Percentiles rank a stretch among this genome's conserved stretches.
These are phyloP conservation scores for Lucilia sericata DNA, from an alignment of 1,140 invertebrate species.

Conservation along the genomic window DNA sequence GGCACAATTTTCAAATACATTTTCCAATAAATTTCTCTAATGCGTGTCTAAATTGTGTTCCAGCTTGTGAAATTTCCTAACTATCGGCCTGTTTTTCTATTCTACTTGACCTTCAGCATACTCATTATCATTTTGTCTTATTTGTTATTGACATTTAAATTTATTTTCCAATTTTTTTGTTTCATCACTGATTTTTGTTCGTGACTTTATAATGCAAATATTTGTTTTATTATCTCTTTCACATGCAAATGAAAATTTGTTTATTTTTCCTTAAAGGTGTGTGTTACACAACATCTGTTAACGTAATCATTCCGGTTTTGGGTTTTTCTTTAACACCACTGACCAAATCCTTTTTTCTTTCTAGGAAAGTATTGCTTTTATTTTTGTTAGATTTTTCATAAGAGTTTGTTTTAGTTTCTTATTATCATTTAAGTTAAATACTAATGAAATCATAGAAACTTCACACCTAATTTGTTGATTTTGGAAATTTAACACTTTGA, in stretches of 20 bases:
- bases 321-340: neutral
- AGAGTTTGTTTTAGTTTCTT: too few relatives aligned
- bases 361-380: neutral
- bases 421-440: neutral
- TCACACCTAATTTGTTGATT: neutral
- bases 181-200: neutral
- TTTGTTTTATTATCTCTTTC: neutral
- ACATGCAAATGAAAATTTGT: neutral
- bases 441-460: neutral
- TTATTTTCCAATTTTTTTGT: too few relatives aligned
- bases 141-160: too few relatives aligned
- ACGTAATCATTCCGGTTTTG: neutral
- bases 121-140: too few relatives aligned
- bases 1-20: too few relatives aligned
- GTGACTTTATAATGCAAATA: conserved; percentile 17
- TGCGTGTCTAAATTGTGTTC: too few relatives aligned
- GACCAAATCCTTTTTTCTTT: neutral
- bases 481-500: neutral
- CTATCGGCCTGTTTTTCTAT: too few relatives aligned
- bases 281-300: neutral
- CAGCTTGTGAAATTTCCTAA: too few relatives aligned
- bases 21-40: too few relatives aligned
- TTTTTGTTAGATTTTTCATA: too few relatives aligned
- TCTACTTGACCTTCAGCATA: too few relatives aligned
- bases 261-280: conserved; percentile 34